These are phyloP conservation scores for Tamias sibiricus DNA, from an alignment of 2,113 vertebrate species.

Conservation along the genomic window DNA sequence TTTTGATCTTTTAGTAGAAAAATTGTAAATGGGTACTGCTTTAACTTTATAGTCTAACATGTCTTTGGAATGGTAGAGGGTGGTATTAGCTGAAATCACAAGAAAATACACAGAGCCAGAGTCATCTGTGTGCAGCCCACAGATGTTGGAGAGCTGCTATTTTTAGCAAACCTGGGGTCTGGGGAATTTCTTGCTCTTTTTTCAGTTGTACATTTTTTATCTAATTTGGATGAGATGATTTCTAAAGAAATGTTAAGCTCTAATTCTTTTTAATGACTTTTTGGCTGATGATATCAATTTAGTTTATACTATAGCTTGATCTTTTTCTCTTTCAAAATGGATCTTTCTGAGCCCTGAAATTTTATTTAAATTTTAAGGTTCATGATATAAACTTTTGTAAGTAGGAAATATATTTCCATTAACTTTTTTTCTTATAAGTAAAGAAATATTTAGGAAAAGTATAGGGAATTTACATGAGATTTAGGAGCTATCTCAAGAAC, in stretches of 20 bases:
- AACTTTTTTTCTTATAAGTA: neutral
- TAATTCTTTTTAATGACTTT: neutral
- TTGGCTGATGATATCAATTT: neutral
- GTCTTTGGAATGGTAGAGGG: neutral
- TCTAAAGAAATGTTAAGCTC: neutral
- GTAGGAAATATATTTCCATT: neutral
- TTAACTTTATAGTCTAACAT: neutral
- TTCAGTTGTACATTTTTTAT: neutral
- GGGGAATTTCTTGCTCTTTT: neutral
- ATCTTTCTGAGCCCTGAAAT: neutral
- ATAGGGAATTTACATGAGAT: neutral
- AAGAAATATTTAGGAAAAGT: neutral
- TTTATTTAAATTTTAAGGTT: neutral
- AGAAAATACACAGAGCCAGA: neutral
- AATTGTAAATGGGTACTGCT: accelerated
- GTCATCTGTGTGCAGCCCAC: neutral
- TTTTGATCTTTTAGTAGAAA: neutral
- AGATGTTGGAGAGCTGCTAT: neutral
- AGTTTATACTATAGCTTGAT: neutral
- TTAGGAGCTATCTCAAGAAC: neutral
- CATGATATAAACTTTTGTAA: neutral
- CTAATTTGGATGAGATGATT: neutral
- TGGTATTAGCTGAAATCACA: neutral
- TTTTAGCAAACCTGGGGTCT: neutral
- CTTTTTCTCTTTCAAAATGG: neutral